phyloP scores from a whole-genome alignment of 1,140 invertebrate species.

The Ruditapes philippinarum region DNA sequence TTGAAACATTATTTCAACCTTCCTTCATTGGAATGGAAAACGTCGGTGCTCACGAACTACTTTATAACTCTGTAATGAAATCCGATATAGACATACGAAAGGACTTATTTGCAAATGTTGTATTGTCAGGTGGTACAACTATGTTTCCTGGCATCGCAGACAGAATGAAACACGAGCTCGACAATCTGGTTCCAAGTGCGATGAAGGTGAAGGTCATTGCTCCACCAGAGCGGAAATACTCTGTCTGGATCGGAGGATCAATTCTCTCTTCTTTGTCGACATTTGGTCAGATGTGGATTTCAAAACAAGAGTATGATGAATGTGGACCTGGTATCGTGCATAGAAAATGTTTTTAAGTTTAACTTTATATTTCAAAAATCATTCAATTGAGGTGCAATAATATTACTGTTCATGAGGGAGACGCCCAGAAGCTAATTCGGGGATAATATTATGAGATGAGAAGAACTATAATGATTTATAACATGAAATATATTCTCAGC shows the following conservation, averaged over 20 bases:
- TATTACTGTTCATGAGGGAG: too few relatives aligned
- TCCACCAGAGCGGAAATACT: conserved; percentile 84
- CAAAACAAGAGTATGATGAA: conserved; percentile 93
- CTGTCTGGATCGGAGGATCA: conserved; percentile 87
- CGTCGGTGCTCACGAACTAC: conserved; percentile 87
- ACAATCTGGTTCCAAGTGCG: conserved; percentile 16
- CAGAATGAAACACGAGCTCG: conserved; percentile 44
- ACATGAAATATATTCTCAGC: too few relatives aligned
- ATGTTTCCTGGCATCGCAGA: conserved; percentile 67
- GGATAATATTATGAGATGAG: too few relatives aligned
- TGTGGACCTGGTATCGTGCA: conserved; percentile 95
- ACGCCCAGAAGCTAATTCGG: too few relatives aligned
- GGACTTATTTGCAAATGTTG: conserved; percentile 68
- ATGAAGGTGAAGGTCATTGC: conserved; percentile 78
- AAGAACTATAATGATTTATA: too few relatives aligned
- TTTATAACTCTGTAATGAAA: conserved; percentile 95
- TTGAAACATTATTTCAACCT: conserved; percentile 91
- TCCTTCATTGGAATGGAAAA: conserved; percentile 70
- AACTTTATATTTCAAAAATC: too few relatives aligned
- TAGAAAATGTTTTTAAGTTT: conserved; percentile 87
- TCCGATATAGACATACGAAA: conserved; percentile 77
- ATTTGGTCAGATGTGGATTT: conserved; percentile 90
- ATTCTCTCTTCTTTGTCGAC: conserved; percentile 89
- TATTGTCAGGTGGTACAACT: conserved; percentile 70
- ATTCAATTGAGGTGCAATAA: too few relatives aligned